Evolutionary conservation across 2,797 vertebrate genomes (phyloP).

Genomic region (Cichlasoma orientale): DNA sequence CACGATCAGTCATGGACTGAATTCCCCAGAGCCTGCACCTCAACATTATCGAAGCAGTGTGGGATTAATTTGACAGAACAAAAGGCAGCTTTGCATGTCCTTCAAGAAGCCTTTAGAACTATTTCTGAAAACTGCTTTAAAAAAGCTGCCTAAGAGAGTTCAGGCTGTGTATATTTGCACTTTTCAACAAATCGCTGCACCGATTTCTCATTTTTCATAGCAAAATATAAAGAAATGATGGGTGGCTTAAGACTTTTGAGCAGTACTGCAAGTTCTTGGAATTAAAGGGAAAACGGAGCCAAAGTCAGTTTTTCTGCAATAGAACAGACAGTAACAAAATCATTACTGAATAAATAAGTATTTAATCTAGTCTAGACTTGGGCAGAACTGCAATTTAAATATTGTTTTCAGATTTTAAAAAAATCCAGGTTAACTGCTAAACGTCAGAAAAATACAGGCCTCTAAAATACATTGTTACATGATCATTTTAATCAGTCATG

Average conservation of each 20-base stretch:
- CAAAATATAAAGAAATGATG: not conserved
- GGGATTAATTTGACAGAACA: not conserved
- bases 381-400: too few relatives aligned
- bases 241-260: not conserved
- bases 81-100: not conserved
- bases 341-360: not conserved
- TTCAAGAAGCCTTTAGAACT: not conserved
- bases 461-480: not conserved
- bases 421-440: not conserved
- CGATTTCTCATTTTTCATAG: not conserved
- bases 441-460: not conserved
- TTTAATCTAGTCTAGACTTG: not conserved
- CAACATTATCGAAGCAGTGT: not conserved
- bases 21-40: not conserved
- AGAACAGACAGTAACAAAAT: rapidly evolving
- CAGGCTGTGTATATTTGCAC: not conserved
- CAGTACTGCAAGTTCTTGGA: not conserved
- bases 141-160: not conserved
- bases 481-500: not conserved
- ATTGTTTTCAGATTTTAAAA: too few relatives aligned
- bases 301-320: not conserved
- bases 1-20: not conserved
- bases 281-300: not conserved
- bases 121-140: not conserved
- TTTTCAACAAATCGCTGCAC: not conserved